Conservation (phyloP, 1,140 invertebrate species). For the Sarcophaga peregrina region DNA sequence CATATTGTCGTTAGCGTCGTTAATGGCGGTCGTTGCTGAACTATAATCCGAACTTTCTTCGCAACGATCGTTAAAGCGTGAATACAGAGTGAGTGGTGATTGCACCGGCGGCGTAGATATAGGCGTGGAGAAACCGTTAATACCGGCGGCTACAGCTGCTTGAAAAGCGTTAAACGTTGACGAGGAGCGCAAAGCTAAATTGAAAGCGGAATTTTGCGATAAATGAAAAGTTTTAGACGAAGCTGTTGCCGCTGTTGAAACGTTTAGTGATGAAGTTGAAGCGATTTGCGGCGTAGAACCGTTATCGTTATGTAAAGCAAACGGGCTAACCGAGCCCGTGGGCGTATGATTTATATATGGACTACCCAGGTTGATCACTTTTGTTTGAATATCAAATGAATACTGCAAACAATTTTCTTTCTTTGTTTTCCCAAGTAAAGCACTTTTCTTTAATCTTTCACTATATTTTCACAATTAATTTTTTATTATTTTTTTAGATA, state of each 20-base stretch:
- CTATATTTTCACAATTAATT: neutral
- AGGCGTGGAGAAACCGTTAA: slow-evolving; percentile 24
- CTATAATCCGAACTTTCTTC: slow-evolving; percentile 18
- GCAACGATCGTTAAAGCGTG: slow-evolving; percentile 17
- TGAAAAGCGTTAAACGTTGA: slow-evolving; percentile 31
- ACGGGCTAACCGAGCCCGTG: slow-evolving; percentile 45
- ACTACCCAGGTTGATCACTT: slow-evolving; percentile 63
- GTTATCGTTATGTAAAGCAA: slow-evolving; percentile 25
- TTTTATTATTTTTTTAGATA: neutral
- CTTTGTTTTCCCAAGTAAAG: neutral
- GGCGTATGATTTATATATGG: slow-evolving; percentile 59
- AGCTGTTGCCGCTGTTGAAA: slow-evolving; percentile 51
- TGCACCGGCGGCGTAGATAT: slow-evolving; percentile 2
- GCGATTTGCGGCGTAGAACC: neutral
- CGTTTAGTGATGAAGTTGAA: slow-evolving; percentile 40
- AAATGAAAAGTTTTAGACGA: slow-evolving; percentile 53
- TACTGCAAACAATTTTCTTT: neutral
- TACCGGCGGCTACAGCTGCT: slow-evolving; percentile 36
- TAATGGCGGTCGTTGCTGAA: neutral
- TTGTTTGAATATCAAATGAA: neutral
- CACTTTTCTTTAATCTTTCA: neutral
- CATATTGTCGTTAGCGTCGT: slow-evolving; percentile 49
- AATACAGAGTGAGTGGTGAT: neutral
- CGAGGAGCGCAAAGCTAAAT: slow-evolving; percentile 50
- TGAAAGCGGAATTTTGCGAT: slow-evolving; percentile 62